Base-by-base conservation (phyloP, 2,797 vertebrate genomes). In the Otus scops region DNA sequence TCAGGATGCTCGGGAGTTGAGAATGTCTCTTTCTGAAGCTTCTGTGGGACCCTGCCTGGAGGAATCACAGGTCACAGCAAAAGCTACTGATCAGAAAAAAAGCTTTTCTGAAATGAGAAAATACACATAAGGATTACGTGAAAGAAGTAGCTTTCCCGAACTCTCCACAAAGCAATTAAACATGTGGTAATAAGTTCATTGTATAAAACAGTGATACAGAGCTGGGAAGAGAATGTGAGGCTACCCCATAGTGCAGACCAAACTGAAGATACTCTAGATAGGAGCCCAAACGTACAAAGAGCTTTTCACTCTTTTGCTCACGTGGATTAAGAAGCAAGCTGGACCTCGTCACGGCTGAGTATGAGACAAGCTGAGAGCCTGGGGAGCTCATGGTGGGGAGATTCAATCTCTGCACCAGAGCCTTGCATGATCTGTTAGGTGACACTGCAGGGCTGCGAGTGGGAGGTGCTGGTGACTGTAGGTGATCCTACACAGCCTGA, bases 1-100 rank as follows among this genome's bases (percentile, higher is more conserved):
- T 39, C 21, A 59, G 36, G 50, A 48, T 1, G 5, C 13, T 38
- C 0, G 0, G 4, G 8, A 6, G 7, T 54, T 89, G 50, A 32
- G 82, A n/a, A 2, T 17, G 28, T 24, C 38, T 86, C 56, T 54
- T 78, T 54, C 45, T 56, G 51, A 60, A 56, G 10, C 28, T 41
- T 4, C 6, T 56, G 26, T 38, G 41, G 63, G 23, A 67, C 18
- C 4, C 11, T 63, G n/a, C 10, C 1, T 10, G 30, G 67, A 57
- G 27, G 23, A 71, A 61, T 53, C 63, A n/a, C 2, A 0, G 22
- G n/a, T 36, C 41, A 22, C 38, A 77, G 64, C 43, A 50, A 47
- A 61, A 57, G 17, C 32, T 53, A 4, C 22, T 43, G 50, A 9
- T 57, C 21, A n/a, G 47, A 70, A 84, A 47, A 56, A 30, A 56